Conservation (phyloP, 1,140 invertebrate species). For the Lepidostoma basale region DNA sequence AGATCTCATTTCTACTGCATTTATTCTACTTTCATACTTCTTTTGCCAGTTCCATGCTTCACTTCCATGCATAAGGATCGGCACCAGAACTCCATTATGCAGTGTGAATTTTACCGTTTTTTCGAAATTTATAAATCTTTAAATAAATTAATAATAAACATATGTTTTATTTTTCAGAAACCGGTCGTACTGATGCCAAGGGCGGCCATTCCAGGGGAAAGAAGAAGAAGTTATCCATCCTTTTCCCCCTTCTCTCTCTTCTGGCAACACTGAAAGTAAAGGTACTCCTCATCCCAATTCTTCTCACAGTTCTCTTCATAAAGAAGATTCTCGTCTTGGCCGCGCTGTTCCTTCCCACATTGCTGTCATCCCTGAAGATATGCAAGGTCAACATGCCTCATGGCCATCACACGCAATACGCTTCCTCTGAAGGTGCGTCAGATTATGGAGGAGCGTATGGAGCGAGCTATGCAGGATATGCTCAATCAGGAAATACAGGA, state of each 20-base stretch:
- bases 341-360: conserved; percentile 65
- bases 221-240: conserved; percentile 66
- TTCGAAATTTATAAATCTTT: not conserved
- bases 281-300: conserved; percentile 65
- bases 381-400: conserved; percentile 62
- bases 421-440: not conserved
- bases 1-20: not conserved
- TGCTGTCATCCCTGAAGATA: conserved; percentile 66
- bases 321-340: conserved; percentile 71
- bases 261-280: conserved; percentile 69
- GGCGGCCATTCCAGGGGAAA: conserved; percentile 54
- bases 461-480: conserved; percentile 20
- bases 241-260: conserved; percentile 67
- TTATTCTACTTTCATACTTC: not conserved
- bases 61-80: not conserved
- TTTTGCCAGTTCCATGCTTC: not conserved
- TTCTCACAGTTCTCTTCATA: conserved; percentile 69
- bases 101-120: not conserved
- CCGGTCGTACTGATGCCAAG: not conserved
- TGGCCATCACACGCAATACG: conserved; percentile 14
- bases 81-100: not conserved
- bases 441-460: conserved; percentile 35
- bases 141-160: not conserved
- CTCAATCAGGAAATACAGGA: conserved; percentile 31
- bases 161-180: not conserved